A percentile compares a stretch with the other conserved stretches of the same genome.
Evolutionary conservation across 37 sponge, comb jelly and placozoan genomes (phyloP).

Genomic region (Mnemiopsis leidyi): DNA sequence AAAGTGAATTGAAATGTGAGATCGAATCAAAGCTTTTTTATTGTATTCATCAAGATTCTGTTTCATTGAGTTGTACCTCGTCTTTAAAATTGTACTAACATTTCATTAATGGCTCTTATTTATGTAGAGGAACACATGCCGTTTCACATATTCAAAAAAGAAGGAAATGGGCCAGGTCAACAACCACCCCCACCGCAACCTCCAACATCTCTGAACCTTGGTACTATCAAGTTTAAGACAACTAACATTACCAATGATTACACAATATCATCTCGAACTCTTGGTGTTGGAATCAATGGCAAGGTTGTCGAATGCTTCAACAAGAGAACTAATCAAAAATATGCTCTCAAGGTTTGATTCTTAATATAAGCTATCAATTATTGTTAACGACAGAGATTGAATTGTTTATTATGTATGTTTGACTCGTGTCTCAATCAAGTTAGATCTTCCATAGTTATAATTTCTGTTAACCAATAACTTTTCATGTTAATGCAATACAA

Average conservation of each 20-base stretch:
- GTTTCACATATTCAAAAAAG: constrained; percentile 53
- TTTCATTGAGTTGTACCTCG: too few species aligned
- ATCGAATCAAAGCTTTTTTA: too few species aligned
- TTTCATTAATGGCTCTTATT: too few species aligned
- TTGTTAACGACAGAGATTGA: too few species aligned
- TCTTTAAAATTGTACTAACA: too few species aligned
- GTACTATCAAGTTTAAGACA: constrained; percentile 44
- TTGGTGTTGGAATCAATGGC: constrained; percentile 95
- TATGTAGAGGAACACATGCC: constrained; percentile 41
- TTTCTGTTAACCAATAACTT: neutral
- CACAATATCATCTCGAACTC: constrained; percentile 74
- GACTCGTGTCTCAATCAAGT: neutral
- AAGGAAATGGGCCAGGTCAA: neutral
- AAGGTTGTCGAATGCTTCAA: constrained; percentile 88
- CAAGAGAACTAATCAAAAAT: constrained; percentile 72
- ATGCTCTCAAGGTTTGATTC: constrained; percentile 83
- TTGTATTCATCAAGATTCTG: too few species aligned
- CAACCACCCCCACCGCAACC: neutral
- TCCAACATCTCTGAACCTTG: constrained; percentile 8
- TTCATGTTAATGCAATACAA: too few species aligned
- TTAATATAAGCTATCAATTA: too few species aligned
- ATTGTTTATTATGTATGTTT: too few species aligned
- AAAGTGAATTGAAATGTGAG: too few species aligned
- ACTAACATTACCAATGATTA: constrained; percentile 85
- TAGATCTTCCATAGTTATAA: too few species aligned